Conservation (phyloP, 37 sponge, comb jelly and placozoan species). For the Sycon ciliatum region DNA sequence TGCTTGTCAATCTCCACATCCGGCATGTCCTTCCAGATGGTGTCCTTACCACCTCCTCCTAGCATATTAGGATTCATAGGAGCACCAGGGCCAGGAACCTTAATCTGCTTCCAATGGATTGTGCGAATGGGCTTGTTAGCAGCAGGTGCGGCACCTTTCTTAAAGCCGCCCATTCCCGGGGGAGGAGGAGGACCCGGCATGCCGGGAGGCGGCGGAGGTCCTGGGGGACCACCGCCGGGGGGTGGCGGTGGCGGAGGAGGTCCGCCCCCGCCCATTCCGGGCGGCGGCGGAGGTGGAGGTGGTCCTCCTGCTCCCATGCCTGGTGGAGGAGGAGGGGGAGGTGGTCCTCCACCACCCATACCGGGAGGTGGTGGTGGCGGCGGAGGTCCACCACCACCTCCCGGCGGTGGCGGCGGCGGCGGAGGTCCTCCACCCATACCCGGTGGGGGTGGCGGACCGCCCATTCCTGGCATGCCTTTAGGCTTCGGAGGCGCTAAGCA, state of each 20-base stretch:
- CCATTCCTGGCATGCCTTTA: too few relatives aligned
- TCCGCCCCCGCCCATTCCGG: too few relatives aligned
- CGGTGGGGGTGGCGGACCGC: conserved; percentile 27
- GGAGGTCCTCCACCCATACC: conserved; percentile 1
- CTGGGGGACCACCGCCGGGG: conserved; percentile 12
- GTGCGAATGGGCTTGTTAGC: too few relatives aligned
- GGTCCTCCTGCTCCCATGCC: conserved; percentile 16
- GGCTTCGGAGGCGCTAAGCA: too few relatives aligned
- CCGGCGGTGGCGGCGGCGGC: conserved; percentile 39
- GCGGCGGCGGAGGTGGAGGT: conserved; percentile 19
- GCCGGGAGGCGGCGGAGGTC: conserved; percentile 37
- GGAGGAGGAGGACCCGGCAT: conserved; percentile 10
- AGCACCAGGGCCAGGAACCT: too few relatives aligned
- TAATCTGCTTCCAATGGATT: too few relatives aligned
- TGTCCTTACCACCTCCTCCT: conserved; percentile 25
- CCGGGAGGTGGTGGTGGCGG: conserved; percentile 18
- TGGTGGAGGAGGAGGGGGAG: conserved; percentile 9
- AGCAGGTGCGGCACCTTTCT: too few relatives aligned
- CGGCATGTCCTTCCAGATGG: conserved; percentile 57
- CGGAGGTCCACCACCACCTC: too few relatives aligned
- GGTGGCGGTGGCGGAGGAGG: conserved; percentile 21
- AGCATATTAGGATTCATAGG: too few relatives aligned
- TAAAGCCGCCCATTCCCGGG: conserved; percentile 10
- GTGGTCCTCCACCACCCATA: neutral
- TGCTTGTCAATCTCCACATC: conserved; percentile 52